Base-by-base conservation (phyloP, 2,113 vertebrate species). In the Heliornis fulica region DNA sequence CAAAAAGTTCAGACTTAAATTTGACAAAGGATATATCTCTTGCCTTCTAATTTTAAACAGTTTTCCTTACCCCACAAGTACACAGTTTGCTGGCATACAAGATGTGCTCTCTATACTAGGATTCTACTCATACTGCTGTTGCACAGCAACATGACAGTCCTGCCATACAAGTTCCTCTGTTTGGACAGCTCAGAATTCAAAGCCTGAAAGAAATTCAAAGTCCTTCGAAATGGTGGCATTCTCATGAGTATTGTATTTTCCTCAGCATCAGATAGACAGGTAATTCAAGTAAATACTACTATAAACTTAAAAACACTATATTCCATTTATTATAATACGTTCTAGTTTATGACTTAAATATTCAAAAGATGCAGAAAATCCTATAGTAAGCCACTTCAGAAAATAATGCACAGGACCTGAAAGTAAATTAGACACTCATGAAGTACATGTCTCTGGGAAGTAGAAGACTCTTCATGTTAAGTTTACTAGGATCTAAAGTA, bases 151-250 rank as follows among this genome's bases (percentile, higher is more conserved):
- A n/a, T n/a, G 4, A 3, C 13, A 11, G 32, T 65, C 46, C 5
- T n/a, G 19, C 19, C 9, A 6, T 50, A 25, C 3, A 7, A 5
- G 7, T 3, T 43, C 1, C 4, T 6, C 12, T 64, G 14, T 7
- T 5, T 23, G 14, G n/a, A 90, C 20, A 78, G 17, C 9, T 60
- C 25, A 12, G 20, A 25, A 51, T 71, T 82, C 12, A 32, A 38
- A 66, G 22, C 20, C 11, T 51, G 51, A 74, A 31, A 41, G 68
- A 46, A n/a, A 56, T 13, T 31, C 13, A 21, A 56, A 78, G 2
- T 2, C 10, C 11, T 85, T 43, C 2, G 20, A 56, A 65, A 34
- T 22, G 0, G 7, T 38, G 7, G 2, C 15, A 26, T 71, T 63
- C 7, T 59, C 7, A 15, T 54, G 0, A 84, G 43, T 59, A n/a